Conservation (phyloP, 2,113 vertebrate species). For the Paraplagusia blochii region DNA sequence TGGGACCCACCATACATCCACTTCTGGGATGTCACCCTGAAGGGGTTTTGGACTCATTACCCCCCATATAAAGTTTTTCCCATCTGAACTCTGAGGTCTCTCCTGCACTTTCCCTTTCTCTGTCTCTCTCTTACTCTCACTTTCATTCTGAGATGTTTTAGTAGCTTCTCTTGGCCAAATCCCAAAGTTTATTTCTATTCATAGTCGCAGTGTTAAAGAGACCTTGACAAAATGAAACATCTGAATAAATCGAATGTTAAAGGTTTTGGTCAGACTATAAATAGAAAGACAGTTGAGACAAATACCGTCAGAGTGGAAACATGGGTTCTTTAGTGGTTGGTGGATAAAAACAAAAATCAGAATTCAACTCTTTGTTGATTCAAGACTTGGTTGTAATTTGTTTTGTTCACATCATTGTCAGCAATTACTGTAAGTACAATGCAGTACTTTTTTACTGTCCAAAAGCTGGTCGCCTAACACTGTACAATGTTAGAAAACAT, state of each 20-base stretch:
- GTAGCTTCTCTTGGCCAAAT: conserved; percentile 56
- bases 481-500: not conserved
- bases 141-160: conserved; percentile 67
- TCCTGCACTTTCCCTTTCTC: too few relatives aligned
- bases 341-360: conserved; percentile 16
- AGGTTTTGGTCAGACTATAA: conserved; percentile 4
- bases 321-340: conserved; percentile 68
- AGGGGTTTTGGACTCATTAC: not conserved
- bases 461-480: not conserved
- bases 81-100: too few relatives aligned
- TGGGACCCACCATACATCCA: too few relatives aligned
- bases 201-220: conserved; percentile 14
- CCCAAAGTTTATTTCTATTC: conserved; percentile 20
- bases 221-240: conserved; percentile 12
- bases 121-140: conserved; percentile 2
- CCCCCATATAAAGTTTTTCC: conserved; percentile 47
- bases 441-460: too few relatives aligned
- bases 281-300: conserved; percentile 12
- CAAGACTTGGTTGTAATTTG: not conserved
- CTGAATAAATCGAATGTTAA: conserved; percentile 5
- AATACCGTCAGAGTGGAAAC: conserved; percentile 46
- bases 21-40: too few relatives aligned
- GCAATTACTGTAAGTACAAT: not conserved
- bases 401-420: conserved; percentile 4
- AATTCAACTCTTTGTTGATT: conserved; percentile 13